phyloP scores from a whole-genome alignment of 2,888 invertebrate genomes.

The Anoplius nigerrimus region DNA sequence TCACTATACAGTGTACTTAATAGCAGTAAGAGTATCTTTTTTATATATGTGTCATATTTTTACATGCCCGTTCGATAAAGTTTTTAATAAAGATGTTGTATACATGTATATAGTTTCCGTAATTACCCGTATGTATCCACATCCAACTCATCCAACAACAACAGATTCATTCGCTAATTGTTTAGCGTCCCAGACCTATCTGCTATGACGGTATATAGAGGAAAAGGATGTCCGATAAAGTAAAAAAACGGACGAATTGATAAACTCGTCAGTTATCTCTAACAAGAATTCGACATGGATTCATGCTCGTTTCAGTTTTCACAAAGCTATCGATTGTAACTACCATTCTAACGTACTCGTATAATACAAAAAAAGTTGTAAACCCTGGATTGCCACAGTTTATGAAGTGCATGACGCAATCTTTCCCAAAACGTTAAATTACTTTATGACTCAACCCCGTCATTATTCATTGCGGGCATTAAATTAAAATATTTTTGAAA shows the following conservation, averaged over 20 bases:
- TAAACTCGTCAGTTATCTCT: constrained; percentile 31
- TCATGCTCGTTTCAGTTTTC: not conserved
- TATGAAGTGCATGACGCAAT: not conserved
- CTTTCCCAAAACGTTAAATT: no score
- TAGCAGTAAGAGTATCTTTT: constrained; percentile 34
- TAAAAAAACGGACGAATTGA: constrained; percentile 36
- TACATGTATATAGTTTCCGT: no score
- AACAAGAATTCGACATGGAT: constrained; percentile 5
- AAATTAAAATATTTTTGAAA: no score
- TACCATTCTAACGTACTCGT: not conserved
- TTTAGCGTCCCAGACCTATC: not conserved
- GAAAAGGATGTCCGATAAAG: constrained; percentile 66
- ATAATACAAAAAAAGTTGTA: constrained; percentile 3
- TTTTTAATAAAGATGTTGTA: constrained; percentile 25
- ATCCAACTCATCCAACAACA: no score
- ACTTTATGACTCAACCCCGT: no score
- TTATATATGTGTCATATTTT: constrained; percentile 26
- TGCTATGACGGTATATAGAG: constrained; percentile 35
- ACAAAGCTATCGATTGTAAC: not conserved
- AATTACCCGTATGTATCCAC: no score
- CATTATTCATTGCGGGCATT: no score
- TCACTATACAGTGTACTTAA: constrained; percentile 40
- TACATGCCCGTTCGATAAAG: constrained; percentile 27
- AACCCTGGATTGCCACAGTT: not conserved
- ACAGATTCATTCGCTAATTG: no score